These are phyloP conservation scores for Miltochrista miniata DNA, from an alignment of 2,888 invertebrate species.

Conservation along the genomic window DNA sequence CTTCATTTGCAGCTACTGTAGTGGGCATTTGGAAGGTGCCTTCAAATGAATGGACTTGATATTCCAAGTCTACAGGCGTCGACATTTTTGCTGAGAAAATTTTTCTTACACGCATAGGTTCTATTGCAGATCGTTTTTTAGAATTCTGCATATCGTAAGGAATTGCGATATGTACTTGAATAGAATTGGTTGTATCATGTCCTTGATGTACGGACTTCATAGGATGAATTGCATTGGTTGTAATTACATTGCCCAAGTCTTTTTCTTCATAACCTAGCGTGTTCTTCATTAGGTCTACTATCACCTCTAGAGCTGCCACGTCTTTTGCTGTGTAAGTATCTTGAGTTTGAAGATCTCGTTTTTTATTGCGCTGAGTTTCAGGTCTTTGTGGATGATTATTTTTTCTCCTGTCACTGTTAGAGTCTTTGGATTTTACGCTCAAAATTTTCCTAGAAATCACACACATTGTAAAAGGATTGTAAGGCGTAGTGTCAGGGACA, in stretches of 20 bases:
- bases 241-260: neutral
- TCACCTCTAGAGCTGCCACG: conserved; percentile 63
- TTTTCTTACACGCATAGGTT: conserved; percentile 48
- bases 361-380: neutral
- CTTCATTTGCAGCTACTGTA: conserved; percentile 4
- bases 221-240: neutral
- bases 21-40: conserved; percentile 4
- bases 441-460: neutral
- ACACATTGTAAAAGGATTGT: neutral
- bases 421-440: neutral
- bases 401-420: neutral
- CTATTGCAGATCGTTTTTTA: conserved; percentile 48
- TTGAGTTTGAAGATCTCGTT: conserved; percentile 34
- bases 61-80: conserved; percentile 66
- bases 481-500: neutral
- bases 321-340: conserved; percentile 58
- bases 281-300: conserved; percentile 60
- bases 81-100: conserved; percentile 64
- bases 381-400: neutral
- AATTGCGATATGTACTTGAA: conserved; percentile 66
- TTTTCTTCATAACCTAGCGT: conserved; percentile 36
- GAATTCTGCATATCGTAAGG: conserved; percentile 42
- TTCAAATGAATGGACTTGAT: conserved; percentile 60
- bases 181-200: conserved; percentile 43
- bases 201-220: conserved; percentile 1